These are phyloP conservation scores for Orgyia antiqua DNA, from an alignment of 2,888 invertebrate genomes.

Conservation along the genomic window DNA sequence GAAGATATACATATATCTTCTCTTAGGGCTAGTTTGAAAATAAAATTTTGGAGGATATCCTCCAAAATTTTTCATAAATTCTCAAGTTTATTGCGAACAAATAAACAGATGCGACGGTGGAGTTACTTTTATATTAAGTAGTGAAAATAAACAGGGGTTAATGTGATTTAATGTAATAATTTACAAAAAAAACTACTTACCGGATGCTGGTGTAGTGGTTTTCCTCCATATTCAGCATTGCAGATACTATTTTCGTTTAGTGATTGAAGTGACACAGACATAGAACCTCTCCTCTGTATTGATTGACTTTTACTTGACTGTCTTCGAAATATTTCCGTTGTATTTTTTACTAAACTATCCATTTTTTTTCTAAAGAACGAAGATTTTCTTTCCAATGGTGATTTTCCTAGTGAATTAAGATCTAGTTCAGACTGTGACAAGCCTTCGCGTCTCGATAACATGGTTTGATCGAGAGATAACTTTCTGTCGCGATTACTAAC, in stretches of 20 bases:
- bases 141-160: too few species aligned
- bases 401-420: slow-evolving; percentile 61
- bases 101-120: too few species aligned
- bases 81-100: too few species aligned
- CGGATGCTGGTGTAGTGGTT: slow-evolving; percentile 22
- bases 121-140: too few species aligned
- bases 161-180: too few species aligned
- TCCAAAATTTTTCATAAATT: too few species aligned
- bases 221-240: slow-evolving; percentile 22
- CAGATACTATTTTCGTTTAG: slow-evolving; percentile 39
- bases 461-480: slow-evolving; percentile 59
- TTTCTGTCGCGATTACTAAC: slow-evolving; percentile 46
- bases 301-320: slow-evolving; percentile 43
- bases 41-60: too few species aligned
- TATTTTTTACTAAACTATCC: slow-evolving; percentile 66
- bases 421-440: slow-evolving; percentile 66
- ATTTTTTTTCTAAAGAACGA: slow-evolving; percentile 68
- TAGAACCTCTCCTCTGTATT: slow-evolving; percentile 45
- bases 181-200: slow-evolving; percentile 28
- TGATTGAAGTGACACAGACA: slow-evolving; percentile 61
- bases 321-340: slow-evolving; percentile 61
- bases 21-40: too few species aligned
- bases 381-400: slow-evolving; percentile 62
- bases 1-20: too few species aligned
- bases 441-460: slow-evolving; percentile 47